A percentile compares a stretch with the other conserved stretches of the same genome.
Conservation (phyloP, 2,888 invertebrate genomes). For the Dasysyrphus albostriatus region DNA sequence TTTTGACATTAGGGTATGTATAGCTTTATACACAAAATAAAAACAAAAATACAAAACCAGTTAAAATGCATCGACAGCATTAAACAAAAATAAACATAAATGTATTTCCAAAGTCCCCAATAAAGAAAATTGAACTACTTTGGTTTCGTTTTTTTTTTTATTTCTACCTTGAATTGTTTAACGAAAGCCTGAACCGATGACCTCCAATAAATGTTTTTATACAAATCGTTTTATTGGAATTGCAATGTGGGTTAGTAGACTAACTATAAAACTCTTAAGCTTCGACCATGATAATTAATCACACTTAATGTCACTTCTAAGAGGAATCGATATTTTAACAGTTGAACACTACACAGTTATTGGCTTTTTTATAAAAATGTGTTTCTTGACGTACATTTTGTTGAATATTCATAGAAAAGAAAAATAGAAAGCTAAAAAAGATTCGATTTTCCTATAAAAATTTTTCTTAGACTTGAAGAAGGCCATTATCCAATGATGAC, state of each 20-base stretch:
- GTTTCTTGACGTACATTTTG: neutral
- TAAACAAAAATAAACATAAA: neutral
- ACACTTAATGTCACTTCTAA: slow-evolving; percentile 24
- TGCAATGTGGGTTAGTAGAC: slow-evolving; percentile 23
- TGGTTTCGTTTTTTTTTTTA: neutral
- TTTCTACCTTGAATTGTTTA: slow-evolving; percentile 2
- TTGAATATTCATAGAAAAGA: slow-evolving; percentile 35
- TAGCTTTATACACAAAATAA: neutral
- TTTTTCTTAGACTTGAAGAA: neutral
- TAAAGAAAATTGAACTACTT: slow-evolving; percentile 4
- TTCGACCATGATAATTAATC: slow-evolving; percentile 21
- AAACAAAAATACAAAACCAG: neutral
- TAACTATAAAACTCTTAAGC: slow-evolving; percentile 24
- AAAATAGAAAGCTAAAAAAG: slow-evolving; percentile 43
- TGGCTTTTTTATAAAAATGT: neutral
- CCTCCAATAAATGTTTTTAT: slow-evolving; percentile 9
- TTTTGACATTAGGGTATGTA: neutral
- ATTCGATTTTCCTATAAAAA: slow-evolving; percentile 26
- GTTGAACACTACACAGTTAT: neutral
- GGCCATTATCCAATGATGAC: neutral
- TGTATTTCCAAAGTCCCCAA: neutral
- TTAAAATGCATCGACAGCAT: neutral
- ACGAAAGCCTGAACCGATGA: slow-evolving; percentile 8
- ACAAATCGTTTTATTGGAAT: neutral
- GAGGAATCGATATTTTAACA: neutral